Evolutionary conservation across 2,888 invertebrate species (phyloP), one percentile per base, ranked within the genome.

Genomic region (Synergus umbraculus): DNA sequence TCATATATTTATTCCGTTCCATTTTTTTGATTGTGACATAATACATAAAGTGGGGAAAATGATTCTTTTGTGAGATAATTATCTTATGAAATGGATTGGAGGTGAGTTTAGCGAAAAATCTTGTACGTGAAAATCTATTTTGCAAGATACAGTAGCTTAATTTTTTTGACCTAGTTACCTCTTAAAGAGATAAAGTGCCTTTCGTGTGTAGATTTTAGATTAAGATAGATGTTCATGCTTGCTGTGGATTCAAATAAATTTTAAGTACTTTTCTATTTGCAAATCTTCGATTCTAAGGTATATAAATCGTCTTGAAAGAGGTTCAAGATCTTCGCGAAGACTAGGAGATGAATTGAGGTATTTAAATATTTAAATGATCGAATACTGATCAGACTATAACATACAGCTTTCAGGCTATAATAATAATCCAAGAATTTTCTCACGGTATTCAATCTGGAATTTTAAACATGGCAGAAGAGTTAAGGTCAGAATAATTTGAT

Each of bases 151-250:
- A 18, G 54, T 54, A 54, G 54, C 37, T 54, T 2, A n/a, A 54
- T n/a, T n/a, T n/a, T 54, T 3, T n/a, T 54, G 54, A 54, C 54
- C 54, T 18, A 54, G 54, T 54, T 54, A 54, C 9, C n/a, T n/a
- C n/a, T 2, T n/a, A n/a, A n/a, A 54, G 54, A 54, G 54, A 54
- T 54, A 54, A 54, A 54, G n/a, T 54, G 54, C 60, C 12, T 18
- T 60, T 22, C 13, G 22, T 60, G 60, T 60, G 60, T 18, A 10
- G 60, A 60, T 60, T 22, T 22, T 60, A 22, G 60, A 22, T 60
- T 22, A 60, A 22, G 18, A 60, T 60, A 60, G 60, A 60, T 60
- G 60, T 60, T 22, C 13, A 22, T 60, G 60, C 60, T 60, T 60
- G 22, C 22, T 22, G 18, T 60, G 22, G 60, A 60, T 22, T 60